phyloP scores from a whole-genome alignment of 2,113 vertebrate species.

The Eudyptes chrysolophus region DNA sequence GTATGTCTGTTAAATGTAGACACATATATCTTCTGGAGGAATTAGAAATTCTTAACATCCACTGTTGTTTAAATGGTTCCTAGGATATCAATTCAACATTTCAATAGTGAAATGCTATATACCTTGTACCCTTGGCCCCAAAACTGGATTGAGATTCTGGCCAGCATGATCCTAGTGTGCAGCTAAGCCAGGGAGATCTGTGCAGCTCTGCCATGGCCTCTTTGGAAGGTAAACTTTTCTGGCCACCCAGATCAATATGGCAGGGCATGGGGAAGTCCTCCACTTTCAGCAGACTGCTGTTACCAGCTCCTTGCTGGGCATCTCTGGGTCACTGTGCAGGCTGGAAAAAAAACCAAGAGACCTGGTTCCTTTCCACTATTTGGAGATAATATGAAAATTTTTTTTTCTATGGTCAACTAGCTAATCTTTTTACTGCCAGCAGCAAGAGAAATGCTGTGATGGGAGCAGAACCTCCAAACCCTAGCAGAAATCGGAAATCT shows the following conservation, averaged over 20 bases:
- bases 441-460: not conserved
- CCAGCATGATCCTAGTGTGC: not conserved
- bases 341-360: not conserved
- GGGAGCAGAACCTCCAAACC: not conserved
- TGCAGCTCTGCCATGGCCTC: not conserved
- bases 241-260: not conserved
- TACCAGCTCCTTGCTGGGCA: not conserved
- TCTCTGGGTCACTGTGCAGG: not conserved
- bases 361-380: not conserved
- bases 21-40: not conserved
- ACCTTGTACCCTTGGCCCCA: not conserved
- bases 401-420: not conserved
- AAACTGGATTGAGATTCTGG: not conserved
- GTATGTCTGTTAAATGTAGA: constrained; percentile 64
- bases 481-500: not conserved
- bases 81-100: not conserved
- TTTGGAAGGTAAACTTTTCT: not conserved
- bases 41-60: not conserved
- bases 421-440: not conserved
- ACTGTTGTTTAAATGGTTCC: not conserved
- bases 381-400: not conserved
- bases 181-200: not conserved
- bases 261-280: not conserved
- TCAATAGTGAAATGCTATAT: not conserved
- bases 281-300: not conserved